Conservation (phyloP, 2,888 invertebrate species). For the Drosophila rellima region DNA sequence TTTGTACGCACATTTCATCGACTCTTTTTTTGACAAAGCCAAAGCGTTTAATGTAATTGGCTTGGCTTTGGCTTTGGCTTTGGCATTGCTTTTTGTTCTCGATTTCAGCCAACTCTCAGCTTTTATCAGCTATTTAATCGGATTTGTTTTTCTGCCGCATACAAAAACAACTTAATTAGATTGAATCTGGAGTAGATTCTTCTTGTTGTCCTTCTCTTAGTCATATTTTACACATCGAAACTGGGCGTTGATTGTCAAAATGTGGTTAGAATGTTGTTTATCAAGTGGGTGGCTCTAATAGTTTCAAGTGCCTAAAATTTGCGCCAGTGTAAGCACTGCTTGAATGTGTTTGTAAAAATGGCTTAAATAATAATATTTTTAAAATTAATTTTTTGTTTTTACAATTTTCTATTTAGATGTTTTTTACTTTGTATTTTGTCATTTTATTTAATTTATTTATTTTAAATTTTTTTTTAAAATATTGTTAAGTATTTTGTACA, state of each 20-base stretch:
- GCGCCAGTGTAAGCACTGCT: too few relatives aligned
- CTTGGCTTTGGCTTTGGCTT: slow-evolving; percentile 45
- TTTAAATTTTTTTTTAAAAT: background rate
- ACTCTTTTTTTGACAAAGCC: slow-evolving; percentile 35
- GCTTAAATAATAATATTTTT: too few relatives aligned
- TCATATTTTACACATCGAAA: slow-evolving; percentile 68
- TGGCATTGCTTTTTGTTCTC: slow-evolving; percentile 29
- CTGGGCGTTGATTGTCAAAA: slow-evolving; percentile 29
- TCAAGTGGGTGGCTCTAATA: slow-evolving; percentile 24
- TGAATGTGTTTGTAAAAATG: too few relatives aligned
- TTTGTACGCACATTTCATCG: slow-evolving; percentile 56
- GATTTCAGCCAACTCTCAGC: slow-evolving; percentile 31
- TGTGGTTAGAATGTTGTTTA: slow-evolving; percentile 8
- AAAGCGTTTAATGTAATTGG: slow-evolving; percentile 81
- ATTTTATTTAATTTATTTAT: background rate
- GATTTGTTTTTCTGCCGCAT: slow-evolving; percentile 65
- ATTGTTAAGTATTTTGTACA: too few relatives aligned
- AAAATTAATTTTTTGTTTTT: too few relatives aligned
- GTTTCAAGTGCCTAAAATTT: background rate
- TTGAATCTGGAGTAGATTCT: slow-evolving; percentile 56
- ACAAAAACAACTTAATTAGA: slow-evolving; percentile 81
- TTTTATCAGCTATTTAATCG: slow-evolving; percentile 64
- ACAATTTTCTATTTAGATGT: too few relatives aligned
- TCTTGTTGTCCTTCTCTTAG: slow-evolving; percentile 27
- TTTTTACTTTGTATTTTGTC: background rate